These are phyloP conservation scores for Ptychoptera albimana DNA, from an alignment of 2,888 invertebrate species.

Conservation along the genomic window DNA sequence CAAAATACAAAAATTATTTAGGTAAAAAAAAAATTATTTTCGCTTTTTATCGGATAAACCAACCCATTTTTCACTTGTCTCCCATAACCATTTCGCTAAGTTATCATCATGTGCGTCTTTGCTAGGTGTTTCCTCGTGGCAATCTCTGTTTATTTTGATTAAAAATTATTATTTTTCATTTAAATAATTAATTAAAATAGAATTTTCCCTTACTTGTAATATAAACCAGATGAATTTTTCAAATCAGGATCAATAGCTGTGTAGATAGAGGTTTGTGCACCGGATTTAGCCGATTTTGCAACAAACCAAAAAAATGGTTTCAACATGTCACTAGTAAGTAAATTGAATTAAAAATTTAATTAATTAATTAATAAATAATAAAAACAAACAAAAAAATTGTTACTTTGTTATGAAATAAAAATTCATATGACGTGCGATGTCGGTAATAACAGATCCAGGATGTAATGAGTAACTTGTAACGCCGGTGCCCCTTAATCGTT, in stretches of 20 bases:
- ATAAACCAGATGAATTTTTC: conserved; percentile 42
- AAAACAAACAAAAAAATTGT: background rate
- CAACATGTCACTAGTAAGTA: conserved; percentile 5
- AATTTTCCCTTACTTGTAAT: conserved; percentile 35
- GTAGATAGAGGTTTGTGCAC: conserved; percentile 47
- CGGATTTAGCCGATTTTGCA: conserved; percentile 43
- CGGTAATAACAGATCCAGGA: conserved; percentile 63
- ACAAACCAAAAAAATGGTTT: conserved; percentile 54
- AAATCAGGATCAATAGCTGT: conserved; percentile 43
- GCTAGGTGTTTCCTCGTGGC: conserved; percentile 34
- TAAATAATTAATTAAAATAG: conserved; percentile 9
- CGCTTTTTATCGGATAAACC: background rate
- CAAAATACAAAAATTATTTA: too few relatives aligned
- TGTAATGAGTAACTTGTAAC: conserved; percentile 62
- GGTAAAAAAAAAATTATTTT: too few relatives aligned
- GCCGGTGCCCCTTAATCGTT: conserved; percentile 45
- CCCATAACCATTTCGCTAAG: conserved; percentile 43
- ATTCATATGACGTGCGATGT: conserved; percentile 52
- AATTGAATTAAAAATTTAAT: background rate
- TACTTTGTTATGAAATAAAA: conserved; percentile 31
- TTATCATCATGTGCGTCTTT: conserved; percentile 35
- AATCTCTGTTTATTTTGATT: conserved; percentile 30
- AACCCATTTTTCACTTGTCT: conserved; percentile 40
- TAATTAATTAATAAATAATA: background rate
- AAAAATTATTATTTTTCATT: conserved; percentile 10